phyloP scores from a whole-genome alignment of 2,113 vertebrate species.

The Arenaria interpres region DNA sequence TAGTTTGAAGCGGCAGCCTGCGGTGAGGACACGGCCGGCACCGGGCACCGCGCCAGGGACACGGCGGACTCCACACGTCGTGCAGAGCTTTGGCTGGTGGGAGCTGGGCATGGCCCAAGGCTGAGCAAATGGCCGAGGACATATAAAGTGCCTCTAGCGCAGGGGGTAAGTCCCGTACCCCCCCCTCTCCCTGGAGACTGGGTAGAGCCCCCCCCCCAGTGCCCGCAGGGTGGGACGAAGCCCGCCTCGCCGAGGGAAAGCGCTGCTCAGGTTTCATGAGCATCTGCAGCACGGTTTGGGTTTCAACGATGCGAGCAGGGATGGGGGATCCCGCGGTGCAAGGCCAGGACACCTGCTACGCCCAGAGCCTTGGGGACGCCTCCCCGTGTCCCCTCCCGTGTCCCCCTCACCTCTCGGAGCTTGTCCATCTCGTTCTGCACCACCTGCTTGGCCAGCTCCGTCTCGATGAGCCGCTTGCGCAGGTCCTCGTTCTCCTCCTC shows the following conservation, averaged over 20 bases:
- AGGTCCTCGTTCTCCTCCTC: constrained; percentile 96
- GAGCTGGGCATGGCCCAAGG: rapidly evolving
- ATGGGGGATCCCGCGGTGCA: neutral
- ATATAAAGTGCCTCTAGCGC: neutral
- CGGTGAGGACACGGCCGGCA: neutral
- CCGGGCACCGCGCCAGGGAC: neutral
- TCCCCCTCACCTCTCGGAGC: constrained; percentile 83
- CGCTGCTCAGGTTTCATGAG: neutral
- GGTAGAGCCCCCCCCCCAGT: neutral
- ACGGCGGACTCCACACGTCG: rapidly evolving
- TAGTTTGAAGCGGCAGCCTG: neutral
- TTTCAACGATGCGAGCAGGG: neutral
- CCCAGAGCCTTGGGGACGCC: neutral
- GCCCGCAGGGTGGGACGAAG: neutral
- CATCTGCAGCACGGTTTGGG: constrained; percentile 9
- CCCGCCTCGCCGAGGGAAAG: rapidly evolving
- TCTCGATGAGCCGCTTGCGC: constrained; percentile 89
- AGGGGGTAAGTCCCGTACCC: neutral
- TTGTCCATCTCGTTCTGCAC: constrained; percentile 95
- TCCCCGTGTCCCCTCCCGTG: rapidly evolving
- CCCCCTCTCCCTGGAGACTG: rapidly evolving
- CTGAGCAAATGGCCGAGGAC: neutral
- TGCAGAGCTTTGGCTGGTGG: neutral
- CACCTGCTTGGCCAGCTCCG: constrained; percentile 95
- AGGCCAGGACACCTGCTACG: neutral